These are phyloP conservation scores for Scomber colias DNA, from an alignment of 2,113 vertebrate species.

Conservation along the genomic window DNA sequence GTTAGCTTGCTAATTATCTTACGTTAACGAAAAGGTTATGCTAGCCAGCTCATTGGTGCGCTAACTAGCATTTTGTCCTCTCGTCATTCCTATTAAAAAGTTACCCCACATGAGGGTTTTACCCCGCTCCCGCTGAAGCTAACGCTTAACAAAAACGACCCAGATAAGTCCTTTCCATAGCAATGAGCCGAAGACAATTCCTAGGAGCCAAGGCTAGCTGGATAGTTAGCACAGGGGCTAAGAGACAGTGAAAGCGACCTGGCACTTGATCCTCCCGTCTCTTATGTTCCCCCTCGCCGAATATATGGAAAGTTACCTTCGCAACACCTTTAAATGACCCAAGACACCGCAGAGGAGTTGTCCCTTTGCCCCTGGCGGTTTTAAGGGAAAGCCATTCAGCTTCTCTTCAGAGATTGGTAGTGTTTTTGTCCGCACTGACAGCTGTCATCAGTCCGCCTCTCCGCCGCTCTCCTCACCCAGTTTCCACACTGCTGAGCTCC, in stretches of 20 bases:
- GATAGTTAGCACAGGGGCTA: conserved; percentile 60
- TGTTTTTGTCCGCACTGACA: conserved; percentile 80
- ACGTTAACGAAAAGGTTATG: conserved; percentile 27
- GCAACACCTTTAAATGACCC: conserved; percentile 28
- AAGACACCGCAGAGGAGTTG: conserved; percentile 10
- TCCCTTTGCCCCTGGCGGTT: conserved; percentile 24
- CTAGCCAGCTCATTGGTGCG: conserved; percentile 43
- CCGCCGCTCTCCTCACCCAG: conserved; percentile 57
- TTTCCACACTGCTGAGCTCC: conserved; percentile 58
- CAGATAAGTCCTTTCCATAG: conserved; percentile 14
- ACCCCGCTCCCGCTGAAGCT: not conserved
- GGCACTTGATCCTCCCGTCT: conserved; percentile 59
- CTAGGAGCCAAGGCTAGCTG: conserved; percentile 28
- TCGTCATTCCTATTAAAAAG: conserved; percentile 33
- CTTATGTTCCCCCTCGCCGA: conserved; percentile 10
- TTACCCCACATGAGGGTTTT: not conserved
- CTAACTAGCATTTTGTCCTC: conserved; percentile 58
- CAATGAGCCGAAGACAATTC: conserved; percentile 10
- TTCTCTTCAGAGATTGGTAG: conserved; percentile 38
- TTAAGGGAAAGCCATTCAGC: conserved; percentile 63
- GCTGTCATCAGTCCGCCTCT: conserved; percentile 80
- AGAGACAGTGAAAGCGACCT: conserved; percentile 64
- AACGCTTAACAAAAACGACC: conserved; percentile 1
- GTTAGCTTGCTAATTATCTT: not conserved
- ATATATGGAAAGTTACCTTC: conserved; percentile 48